Conservation (phyloP, 2,113 vertebrate genomes). For the Peucedramus taeniatus region DNA sequence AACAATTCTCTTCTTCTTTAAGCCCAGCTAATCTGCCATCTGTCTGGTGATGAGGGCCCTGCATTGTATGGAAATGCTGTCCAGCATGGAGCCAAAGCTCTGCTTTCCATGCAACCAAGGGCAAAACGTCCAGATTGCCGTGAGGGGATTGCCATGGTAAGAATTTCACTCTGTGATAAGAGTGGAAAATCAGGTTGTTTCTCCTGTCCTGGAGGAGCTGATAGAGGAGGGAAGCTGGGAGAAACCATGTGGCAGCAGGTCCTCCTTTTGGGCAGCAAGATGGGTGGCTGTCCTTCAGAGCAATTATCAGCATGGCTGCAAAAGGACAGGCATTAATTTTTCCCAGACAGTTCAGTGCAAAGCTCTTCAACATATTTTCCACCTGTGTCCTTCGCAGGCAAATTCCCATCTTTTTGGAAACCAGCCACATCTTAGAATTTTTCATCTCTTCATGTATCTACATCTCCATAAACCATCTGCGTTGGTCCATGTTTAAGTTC, state of each 20-base stretch:
- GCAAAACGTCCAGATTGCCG: neutral
- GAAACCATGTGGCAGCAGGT: neutral
- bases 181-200: neutral
- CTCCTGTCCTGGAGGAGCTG: neutral
- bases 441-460: fast-evolving
- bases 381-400: neutral
- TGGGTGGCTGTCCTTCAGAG: neutral
- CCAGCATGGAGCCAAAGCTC: neutral
- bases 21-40: neutral
- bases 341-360: neutral
- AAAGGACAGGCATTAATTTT: neutral
- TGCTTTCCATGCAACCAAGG: neutral
- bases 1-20: neutral
- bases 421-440: neutral
- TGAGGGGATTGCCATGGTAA: neutral
- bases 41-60: neutral
- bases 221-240: neutral
- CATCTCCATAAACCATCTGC: neutral
- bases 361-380: neutral
- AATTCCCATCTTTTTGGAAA: neutral
- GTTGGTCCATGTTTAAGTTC: neutral
- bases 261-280: neutral
- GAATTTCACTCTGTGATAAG: neutral
- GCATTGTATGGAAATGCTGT: neutral
- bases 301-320: neutral